phyloP scores from a whole-genome alignment of 2,888 invertebrate species.

The Leucania comma region DNA sequence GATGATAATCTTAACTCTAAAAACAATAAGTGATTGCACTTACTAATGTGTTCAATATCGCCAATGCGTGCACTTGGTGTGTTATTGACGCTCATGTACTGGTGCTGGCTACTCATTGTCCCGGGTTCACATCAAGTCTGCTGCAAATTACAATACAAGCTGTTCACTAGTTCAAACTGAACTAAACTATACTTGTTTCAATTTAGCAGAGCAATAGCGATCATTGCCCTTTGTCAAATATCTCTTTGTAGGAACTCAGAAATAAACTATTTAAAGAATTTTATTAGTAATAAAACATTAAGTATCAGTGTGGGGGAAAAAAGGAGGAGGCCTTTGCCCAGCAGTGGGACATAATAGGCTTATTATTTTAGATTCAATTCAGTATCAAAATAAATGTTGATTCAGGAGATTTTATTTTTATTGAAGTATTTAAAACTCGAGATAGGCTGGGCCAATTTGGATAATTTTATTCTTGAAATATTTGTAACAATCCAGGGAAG shows the following conservation, averaged over 20 bases:
- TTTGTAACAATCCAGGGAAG: too few relatives aligned
- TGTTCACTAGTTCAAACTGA: constrained; percentile 2
- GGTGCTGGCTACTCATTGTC: constrained; percentile 89
- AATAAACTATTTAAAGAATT: background rate
- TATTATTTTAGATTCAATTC: too few relatives aligned
- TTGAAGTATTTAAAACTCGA: too few relatives aligned
- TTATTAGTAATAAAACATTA: too few relatives aligned
- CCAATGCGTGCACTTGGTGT: constrained; percentile 86
- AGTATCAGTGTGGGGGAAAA: too few relatives aligned
- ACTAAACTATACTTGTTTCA: background rate
- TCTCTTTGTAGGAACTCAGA: background rate
- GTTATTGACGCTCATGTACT: constrained; percentile 89
- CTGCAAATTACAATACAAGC: constrained; percentile 59
- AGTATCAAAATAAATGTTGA: too few relatives aligned
- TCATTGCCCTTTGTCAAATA: background rate
- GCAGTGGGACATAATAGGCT: too few relatives aligned
- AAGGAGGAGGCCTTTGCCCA: too few relatives aligned
- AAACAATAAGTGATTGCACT: constrained; percentile 57
- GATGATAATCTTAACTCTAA: too few relatives aligned
- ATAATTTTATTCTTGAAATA: too few relatives aligned
- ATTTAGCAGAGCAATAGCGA: background rate
- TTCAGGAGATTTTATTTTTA: too few relatives aligned
- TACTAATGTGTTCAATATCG: constrained; percentile 91
- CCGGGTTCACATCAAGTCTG: constrained; percentile 57
- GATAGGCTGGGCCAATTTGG: too few relatives aligned